Base-by-base conservation (phyloP, 2,797 vertebrate genomes). In the Hemibagrus guttatus region DNA sequence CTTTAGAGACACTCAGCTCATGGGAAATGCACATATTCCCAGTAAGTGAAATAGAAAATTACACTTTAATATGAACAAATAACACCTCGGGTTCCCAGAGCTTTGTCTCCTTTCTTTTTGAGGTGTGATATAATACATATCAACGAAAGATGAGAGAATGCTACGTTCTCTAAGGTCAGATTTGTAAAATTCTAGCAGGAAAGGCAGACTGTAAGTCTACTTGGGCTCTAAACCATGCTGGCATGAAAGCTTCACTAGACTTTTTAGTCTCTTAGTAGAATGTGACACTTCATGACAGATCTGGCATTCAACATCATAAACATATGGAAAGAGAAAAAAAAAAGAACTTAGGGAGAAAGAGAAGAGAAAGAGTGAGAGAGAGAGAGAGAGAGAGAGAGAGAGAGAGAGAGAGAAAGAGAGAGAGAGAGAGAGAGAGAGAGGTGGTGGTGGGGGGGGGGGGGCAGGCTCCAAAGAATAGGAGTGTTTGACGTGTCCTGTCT, bases 401-500 rank as follows among this genome's bases (percentile, higher is more conserved):
- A 49, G 66, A 86, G 14, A 49, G 31, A 76, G 84, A 82, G 58
- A 63, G 64, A 66, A 35, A 80, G 56, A 84, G 69, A 79, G 28
- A 9, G 74, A 85, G 16, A 39, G 52, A 86, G 12, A 59, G 35
- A 83, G 85, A 82, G 42, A 66, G 52, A 58, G 31, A 19, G 72
- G 81, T 75, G 80, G 69, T 85, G 71, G 72, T 66, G 26, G n/a
- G 35, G 31, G 23, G 71, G 81, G 17, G 68, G 78, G 31, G 58
- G 61, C 7, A 78, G 87, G 35, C 88, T 89, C 78, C 35, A 85
- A 86, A 89, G 78, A 89, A 90, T 86, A 87, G 83, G 89, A 68
- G 84, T 89, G 89, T 90, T 85, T 91, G 89, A 91, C 89, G 69
- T 81, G 85, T 89, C 80, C 84, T 89, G 87, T 92, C 81, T 56